Evolutionary conservation across 2,888 invertebrate species (phyloP).

Genomic region (Horisme vitalbata): DNA sequence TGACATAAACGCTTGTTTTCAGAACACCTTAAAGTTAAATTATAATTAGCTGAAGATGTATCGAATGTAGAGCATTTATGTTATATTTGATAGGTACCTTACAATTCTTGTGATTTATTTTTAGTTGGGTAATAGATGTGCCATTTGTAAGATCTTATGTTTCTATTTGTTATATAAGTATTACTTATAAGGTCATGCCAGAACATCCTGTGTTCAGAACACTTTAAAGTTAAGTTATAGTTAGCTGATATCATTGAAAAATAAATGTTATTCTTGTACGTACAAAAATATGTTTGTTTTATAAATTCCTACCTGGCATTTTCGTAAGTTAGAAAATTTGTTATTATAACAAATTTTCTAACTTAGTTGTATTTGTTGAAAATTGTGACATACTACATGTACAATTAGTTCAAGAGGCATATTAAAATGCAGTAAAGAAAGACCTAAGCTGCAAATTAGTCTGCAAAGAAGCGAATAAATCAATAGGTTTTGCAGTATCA

Average conservation of each 20-base stretch:
- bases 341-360: too few relatives aligned
- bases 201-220: slow-evolving; percentile 2
- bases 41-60: slow-evolving; percentile 2
- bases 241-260: slow-evolving; percentile 3
- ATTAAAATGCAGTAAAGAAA: slow-evolving; percentile 2
- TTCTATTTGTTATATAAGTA: slow-evolving; percentile 4
- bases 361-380: slow-evolving; percentile 2
- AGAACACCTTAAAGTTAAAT: too few relatives aligned
- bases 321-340: background rate
- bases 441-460: slow-evolving; percentile 4
- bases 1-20: slow-evolving; percentile 4
- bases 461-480: slow-evolving; percentile 5
- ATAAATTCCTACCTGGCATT: slow-evolving; percentile 1
- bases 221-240: too few relatives aligned
- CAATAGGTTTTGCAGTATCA: slow-evolving; percentile 3
- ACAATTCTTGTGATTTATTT: slow-evolving; percentile 4
- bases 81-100: background rate
- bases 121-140: slow-evolving; percentile 2
- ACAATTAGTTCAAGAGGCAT: slow-evolving; percentile 4
- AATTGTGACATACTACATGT: slow-evolving; percentile 4
- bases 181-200: slow-evolving; percentile 4
- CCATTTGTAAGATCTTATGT: slow-evolving; percentile 4
- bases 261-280: slow-evolving; percentile 5
- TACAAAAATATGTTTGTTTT: slow-evolving; percentile 5
- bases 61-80: slow-evolving; percentile 4